phyloP scores from a whole-genome alignment of 1,140 invertebrate species.

The Drosophila arizonae region DNA sequence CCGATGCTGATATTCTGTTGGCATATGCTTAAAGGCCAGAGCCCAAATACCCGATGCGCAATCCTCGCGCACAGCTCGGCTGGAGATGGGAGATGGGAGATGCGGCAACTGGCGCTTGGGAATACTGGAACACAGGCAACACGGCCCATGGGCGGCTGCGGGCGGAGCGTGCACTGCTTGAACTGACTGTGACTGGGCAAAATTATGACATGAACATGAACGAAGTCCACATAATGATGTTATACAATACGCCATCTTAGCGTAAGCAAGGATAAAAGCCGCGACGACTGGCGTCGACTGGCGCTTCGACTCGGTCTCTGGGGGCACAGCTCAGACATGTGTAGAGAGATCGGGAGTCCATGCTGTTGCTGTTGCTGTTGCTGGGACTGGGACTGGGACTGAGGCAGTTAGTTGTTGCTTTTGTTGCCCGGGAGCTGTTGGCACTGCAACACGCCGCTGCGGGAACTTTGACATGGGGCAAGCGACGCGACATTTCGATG shows the following conservation, averaged over 20 bases:
- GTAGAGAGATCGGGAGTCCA: conserved; percentile 13
- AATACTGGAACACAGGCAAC: conserved; percentile 58
- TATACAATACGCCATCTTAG: conserved; percentile 82
- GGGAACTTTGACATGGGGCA: conserved; percentile 58
- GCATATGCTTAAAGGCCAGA: not conserved
- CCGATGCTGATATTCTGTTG: conserved; percentile 20
- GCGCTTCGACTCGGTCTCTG: conserved; percentile 9
- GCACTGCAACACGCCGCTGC: conserved; percentile 54
- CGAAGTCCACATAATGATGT: conserved; percentile 82
- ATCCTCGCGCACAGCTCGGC: conserved; percentile 38
- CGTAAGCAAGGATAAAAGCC: conserved; percentile 73
- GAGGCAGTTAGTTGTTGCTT: conserved; percentile 29
- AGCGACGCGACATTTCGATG: conserved; percentile 41
- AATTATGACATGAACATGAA: conserved; percentile 83
- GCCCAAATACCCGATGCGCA: conserved; percentile 1
- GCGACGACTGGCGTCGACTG: conserved; percentile 33
- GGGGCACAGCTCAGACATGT: conserved; percentile 33
- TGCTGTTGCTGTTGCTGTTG: conserved; percentile 19
- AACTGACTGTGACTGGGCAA: conserved; percentile 51
- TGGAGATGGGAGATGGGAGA: conserved; percentile 52
- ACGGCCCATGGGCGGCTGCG: not conserved
- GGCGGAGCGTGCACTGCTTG: not conserved
- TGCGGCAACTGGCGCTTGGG: conserved; percentile 66
- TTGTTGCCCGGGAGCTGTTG: conserved; percentile 74
- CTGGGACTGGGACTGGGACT: too few species aligned